phyloP scores from a whole-genome alignment of 2,888 invertebrate genomes.

The Thymelicus lineola region DNA sequence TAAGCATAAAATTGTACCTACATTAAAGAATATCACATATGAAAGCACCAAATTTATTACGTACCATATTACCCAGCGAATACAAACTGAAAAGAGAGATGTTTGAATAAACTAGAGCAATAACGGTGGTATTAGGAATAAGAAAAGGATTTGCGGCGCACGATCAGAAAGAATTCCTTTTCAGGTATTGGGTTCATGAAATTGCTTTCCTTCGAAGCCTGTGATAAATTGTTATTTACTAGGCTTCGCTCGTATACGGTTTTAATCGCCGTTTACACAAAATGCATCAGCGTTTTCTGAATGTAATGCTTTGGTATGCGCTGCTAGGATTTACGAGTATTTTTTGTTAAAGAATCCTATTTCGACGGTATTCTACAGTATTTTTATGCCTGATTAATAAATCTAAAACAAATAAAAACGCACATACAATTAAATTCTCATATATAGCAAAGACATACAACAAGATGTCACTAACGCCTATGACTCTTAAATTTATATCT shows the following conservation, averaged over 20 bases:
- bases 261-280: conserved; percentile 40
- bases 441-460: too few relatives aligned
- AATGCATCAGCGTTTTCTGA: conserved; percentile 22
- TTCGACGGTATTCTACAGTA: not conserved
- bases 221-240: conserved; percentile 42
- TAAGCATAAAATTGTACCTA: not conserved
- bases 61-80: conserved; percentile 1
- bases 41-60: not conserved
- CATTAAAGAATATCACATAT: not conserved
- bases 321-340: not conserved
- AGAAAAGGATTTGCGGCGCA: conserved; percentile 30
- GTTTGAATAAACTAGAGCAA: conserved; percentile 14
- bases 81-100: not conserved
- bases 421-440: too few relatives aligned
- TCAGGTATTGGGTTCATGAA: conserved; percentile 40
- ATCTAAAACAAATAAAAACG: too few relatives aligned
- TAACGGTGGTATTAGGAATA: conserved; percentile 9
- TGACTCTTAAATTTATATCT: too few relatives aligned
- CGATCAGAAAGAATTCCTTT: conserved; percentile 37
- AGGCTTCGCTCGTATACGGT: conserved; percentile 39
- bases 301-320: not conserved
- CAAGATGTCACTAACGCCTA: too few relatives aligned
- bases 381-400: not conserved
- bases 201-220: conserved; percentile 40
- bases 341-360: not conserved